Percentiles rank a stretch among this genome's conserved stretches.
Evolutionary conservation across 2,888 invertebrate species (phyloP).

Genomic region (Nematopogon swammerdamellus): DNA sequence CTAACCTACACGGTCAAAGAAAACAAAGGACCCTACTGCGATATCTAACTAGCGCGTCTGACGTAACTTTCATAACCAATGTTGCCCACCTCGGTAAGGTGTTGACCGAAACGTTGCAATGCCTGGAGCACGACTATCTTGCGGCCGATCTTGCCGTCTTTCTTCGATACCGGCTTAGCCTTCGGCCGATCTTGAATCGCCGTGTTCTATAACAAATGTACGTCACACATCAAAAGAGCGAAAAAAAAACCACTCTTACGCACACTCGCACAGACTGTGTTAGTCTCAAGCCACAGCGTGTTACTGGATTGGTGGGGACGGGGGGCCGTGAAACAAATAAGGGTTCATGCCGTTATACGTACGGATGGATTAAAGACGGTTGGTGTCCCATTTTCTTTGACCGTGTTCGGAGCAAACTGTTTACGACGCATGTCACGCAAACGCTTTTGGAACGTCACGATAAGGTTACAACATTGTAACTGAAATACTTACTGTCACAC

Average conservation of each 20-base stretch:
- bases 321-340: no score
- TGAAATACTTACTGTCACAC: no score
- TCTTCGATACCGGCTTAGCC: slow-evolving; percentile 77
- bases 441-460: no score
- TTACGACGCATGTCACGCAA: no score
- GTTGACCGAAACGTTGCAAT: slow-evolving; percentile 38
- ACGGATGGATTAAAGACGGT: no score
- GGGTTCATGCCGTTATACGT: no score
- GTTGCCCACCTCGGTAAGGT: slow-evolving; percentile 27
- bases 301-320: no score
- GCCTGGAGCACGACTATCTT: slow-evolving; percentile 51
- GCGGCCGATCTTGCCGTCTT: slow-evolving; percentile 71
- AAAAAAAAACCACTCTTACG: background rate
- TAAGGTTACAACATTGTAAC: no score
- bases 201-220: slow-evolving; percentile 55
- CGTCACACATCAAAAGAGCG: background rate
- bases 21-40: background rate
- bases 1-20: background rate
- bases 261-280: background rate
- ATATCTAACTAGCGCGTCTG: no score
- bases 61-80: background rate
- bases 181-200: slow-evolving; percentile 82
- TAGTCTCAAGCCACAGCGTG: background rate
- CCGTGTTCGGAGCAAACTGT: no score
- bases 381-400: no score